phyloP scores from a whole-genome alignment of 1,140 invertebrate species.

The Cotesia chilonis region DNA sequence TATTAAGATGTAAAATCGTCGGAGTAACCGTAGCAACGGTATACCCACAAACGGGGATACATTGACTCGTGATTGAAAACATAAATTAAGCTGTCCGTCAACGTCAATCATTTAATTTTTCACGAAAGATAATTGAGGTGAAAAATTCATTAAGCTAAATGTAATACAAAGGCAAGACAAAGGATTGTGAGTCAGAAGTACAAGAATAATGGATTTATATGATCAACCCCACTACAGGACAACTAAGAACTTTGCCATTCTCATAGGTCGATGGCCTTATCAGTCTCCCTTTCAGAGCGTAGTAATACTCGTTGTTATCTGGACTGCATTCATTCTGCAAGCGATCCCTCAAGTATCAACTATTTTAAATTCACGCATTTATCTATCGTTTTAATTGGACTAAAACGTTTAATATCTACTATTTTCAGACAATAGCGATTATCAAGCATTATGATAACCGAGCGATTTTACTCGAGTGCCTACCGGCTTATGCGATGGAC shows the following conservation, averaged over 20 bases:
- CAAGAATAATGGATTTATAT: not conserved
- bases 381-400: too few species aligned
- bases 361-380: too few species aligned
- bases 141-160: not conserved
- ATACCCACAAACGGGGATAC: not conserved
- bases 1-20: too few species aligned
- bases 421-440: not conserved
- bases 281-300: not conserved
- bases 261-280: conserved; percentile 6
- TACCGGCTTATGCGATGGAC: too few species aligned
- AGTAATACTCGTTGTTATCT: not conserved
- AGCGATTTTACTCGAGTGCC: too few species aligned
- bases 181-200: not conserved
- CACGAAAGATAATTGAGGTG: not conserved
- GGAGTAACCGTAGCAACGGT: not conserved
- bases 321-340: not conserved
- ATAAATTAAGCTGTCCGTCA: not conserved
- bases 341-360: not conserved
- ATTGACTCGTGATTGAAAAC: not conserved
- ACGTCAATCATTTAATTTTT: not conserved
- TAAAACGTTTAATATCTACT: not conserved
- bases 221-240: not conserved
- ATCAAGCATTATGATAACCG: too few species aligned
- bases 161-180: not conserved
- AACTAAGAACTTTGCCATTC: not conserved